A percentile compares a stretch with the other conserved stretches of the same genome.
Conservation (phyloP, 2,113 vertebrate species). For the Rattus rattus region DNA sequence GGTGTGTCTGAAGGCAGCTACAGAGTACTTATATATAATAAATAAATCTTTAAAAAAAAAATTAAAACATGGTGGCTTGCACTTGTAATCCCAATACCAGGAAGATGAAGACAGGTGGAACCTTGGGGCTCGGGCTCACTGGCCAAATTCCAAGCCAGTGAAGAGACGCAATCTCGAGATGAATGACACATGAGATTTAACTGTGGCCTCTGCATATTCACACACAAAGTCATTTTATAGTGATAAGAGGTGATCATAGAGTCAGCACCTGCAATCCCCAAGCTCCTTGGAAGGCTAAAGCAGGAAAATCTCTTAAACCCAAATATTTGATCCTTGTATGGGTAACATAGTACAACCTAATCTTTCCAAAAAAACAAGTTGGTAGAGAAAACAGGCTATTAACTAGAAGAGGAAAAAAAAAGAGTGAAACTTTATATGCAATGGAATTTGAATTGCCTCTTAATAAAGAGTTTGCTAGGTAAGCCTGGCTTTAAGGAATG, state of each 20-base stretch:
- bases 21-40: no score
- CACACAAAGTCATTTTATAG: not conserved
- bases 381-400: not conserved
- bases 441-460: not conserved
- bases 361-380: not conserved
- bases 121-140: not conserved
- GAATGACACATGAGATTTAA: not conserved
- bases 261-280: not conserved
- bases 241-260: not conserved
- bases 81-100: not conserved
- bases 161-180: not conserved
- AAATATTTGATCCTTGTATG: not conserved
- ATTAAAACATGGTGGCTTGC: not conserved
- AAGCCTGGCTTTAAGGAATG: not conserved
- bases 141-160: not conserved
- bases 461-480: not conserved
- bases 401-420: not conserved
- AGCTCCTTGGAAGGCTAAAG: not conserved
- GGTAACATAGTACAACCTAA: not conserved
- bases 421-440: not conserved
- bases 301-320: not conserved
- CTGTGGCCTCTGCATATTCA: not conserved
- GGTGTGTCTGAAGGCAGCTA: no score
- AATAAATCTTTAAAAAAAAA: not conserved
- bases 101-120: not conserved